Percentiles rank a stretch among this genome's conserved stretches.
phyloP scores from a whole-genome alignment of 1,140 invertebrate species.

The Bombus impatiens region DNA sequence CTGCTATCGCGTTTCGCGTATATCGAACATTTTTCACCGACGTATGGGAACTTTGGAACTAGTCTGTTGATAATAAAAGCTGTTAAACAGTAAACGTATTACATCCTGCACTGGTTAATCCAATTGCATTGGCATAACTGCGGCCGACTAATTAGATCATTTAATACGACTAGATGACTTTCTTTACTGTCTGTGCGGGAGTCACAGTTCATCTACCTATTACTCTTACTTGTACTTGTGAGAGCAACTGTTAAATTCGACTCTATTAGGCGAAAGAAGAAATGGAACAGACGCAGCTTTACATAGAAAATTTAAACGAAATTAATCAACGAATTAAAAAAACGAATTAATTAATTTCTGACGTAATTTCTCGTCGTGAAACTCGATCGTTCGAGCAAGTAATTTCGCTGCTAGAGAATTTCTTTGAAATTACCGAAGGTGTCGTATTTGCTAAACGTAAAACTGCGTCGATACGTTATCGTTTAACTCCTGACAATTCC shows the following conservation, averaged over 20 bases:
- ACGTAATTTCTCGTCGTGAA: too few relatives aligned
- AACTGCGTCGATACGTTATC: background rate
- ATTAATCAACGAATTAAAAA: too few relatives aligned
- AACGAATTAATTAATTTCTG: too few relatives aligned
- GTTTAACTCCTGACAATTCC: background rate
- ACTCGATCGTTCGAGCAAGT: too few relatives aligned
- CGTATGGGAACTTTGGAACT: background rate
- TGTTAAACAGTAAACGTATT: constrained; percentile 4
- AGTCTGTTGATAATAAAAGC: background rate
- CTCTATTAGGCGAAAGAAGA: background rate
- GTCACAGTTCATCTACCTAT: background rate
- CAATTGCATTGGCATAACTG: background rate
- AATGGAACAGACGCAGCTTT: too few relatives aligned
- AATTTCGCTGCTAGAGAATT: too few relatives aligned
- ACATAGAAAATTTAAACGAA: too few relatives aligned
- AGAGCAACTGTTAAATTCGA: background rate
- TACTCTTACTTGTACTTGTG: background rate
- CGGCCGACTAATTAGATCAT: constrained; percentile 1
- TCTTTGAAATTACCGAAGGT: too few relatives aligned
- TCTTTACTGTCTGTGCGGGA: background rate
- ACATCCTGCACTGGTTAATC: constrained; percentile 5
- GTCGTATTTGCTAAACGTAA: too few relatives aligned
- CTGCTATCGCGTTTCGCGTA: too few relatives aligned
- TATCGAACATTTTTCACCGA: background rate
- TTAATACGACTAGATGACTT: background rate